Percentiles rank a stretch among this genome's conserved stretches.
These are phyloP conservation scores for Drosophila carrolli DNA, from an alignment of 1,140 invertebrate genomes.

Conservation along the genomic window DNA sequence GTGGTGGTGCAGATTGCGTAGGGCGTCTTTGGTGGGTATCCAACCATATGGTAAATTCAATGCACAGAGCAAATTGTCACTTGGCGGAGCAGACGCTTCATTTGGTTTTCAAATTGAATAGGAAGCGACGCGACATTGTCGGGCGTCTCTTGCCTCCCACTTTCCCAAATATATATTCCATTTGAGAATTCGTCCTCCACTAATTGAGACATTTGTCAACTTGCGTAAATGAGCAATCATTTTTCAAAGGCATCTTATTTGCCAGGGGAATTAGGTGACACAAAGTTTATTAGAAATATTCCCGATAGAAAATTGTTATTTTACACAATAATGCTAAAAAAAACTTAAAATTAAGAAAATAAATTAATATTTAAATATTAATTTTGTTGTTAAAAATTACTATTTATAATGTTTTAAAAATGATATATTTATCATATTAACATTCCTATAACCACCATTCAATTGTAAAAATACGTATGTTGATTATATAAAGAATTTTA, in stretches of 20 bases:
- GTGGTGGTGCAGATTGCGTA: constrained; percentile 10
- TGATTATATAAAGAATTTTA: not conserved
- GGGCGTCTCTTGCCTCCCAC: constrained; percentile 16
- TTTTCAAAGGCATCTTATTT: constrained; percentile 48
- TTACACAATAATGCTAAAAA: constrained; percentile 5
- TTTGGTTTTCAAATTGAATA: constrained; percentile 78
- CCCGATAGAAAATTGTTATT: constrained; percentile 13
- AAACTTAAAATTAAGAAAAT: not conserved
- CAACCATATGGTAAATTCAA: constrained; percentile 76
- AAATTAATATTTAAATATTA: not conserved
- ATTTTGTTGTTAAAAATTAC: too few species aligned
- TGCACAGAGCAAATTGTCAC: constrained; percentile 66
- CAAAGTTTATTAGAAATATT: constrained; percentile 19
- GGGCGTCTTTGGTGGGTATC: constrained; percentile 18
- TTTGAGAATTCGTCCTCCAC: constrained; percentile 38
- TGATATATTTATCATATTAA: too few species aligned
- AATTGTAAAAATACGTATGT: not conserved
- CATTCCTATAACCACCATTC: too few species aligned
- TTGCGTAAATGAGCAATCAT: constrained; percentile 59
- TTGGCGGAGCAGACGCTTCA: constrained; percentile 66
- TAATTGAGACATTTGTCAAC: constrained; percentile 78
- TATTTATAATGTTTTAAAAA: too few species aligned
- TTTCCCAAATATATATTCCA: not conserved
- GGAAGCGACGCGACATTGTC: constrained; percentile 59
- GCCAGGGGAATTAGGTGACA: constrained; percentile 4